phyloP scores from a whole-genome alignment of 2,113 vertebrate genomes.

The pig (Sus scrofa) region DNA sequence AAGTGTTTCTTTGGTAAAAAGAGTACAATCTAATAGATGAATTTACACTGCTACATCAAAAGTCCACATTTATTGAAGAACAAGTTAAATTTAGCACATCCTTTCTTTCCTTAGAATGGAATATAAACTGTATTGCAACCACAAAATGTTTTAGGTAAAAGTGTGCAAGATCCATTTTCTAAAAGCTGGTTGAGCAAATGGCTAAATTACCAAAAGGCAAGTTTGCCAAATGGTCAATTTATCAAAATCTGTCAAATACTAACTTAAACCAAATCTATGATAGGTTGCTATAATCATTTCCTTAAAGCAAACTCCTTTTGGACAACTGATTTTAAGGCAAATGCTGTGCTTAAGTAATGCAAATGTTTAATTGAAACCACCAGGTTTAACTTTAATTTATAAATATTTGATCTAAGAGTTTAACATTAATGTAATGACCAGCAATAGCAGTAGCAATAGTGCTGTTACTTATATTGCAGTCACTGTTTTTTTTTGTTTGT shows the following conservation, averaged over 20 bases:
- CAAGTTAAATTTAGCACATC: not conserved
- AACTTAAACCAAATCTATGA: not conserved
- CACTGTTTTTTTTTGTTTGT: not conserved
- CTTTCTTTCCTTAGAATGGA: not conserved
- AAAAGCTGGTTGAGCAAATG: not conserved
- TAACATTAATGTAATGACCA: not conserved
- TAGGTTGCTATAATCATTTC: not conserved
- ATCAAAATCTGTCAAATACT: not conserved
- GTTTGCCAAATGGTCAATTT: not conserved
- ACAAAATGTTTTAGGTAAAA: not conserved
- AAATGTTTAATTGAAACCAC: not conserved
- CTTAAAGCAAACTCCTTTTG: not conserved
- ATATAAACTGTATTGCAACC: not conserved
- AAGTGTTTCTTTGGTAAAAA: not conserved
- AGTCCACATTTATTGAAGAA: not conserved
- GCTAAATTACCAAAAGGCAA: not conserved
- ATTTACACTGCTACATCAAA: not conserved
- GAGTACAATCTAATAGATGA: not conserved
- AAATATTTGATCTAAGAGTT: not conserved
- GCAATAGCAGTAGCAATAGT: not conserved
- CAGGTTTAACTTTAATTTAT: not conserved
- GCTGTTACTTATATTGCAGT: not conserved
- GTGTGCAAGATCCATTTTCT: not conserved
- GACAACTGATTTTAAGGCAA: not conserved
- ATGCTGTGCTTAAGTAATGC: not conserved